phyloP scores from a whole-genome alignment of 2,888 invertebrate species.

The Dryocosmus kuriphilus region DNA sequence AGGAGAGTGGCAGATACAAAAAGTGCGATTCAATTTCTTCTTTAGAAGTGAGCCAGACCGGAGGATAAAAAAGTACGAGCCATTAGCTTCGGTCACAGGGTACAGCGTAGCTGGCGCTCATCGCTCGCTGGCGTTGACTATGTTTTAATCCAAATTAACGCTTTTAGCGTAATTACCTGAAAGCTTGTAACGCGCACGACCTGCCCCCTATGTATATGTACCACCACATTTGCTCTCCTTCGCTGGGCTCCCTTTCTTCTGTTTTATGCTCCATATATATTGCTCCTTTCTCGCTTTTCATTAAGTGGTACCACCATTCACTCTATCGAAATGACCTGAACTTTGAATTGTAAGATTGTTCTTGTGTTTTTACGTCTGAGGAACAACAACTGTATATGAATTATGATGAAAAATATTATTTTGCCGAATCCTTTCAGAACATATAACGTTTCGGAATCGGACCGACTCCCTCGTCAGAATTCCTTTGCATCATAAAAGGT shows the following conservation, averaged over 20 bases:
- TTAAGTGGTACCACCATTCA: conserved; percentile 21
- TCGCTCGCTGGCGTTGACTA: conserved; percentile 64
- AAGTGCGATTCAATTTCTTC: conserved; percentile 53
- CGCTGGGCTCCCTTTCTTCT: conserved; percentile 11
- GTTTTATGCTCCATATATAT: conserved; percentile 25
- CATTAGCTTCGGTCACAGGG: conserved; percentile 54
- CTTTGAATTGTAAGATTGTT: too few relatives aligned
- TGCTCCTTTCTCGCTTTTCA: conserved; percentile 20
- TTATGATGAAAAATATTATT: too few relatives aligned
- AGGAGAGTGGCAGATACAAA: conserved; percentile 49
- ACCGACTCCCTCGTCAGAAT: too few relatives aligned
- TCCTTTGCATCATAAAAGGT: too few relatives aligned
- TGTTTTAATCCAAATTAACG: conserved; percentile 75
- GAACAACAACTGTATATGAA: too few relatives aligned
- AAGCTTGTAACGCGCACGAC: conserved; percentile 65
- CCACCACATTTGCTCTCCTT: conserved; percentile 17
- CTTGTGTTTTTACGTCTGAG: too few relatives aligned
- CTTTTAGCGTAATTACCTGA: conserved; percentile 74
- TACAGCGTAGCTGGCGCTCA: conserved; percentile 58
- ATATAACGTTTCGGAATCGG: too few relatives aligned
- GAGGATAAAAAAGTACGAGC: conserved; percentile 51
- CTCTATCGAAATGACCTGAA: conserved; percentile 8
- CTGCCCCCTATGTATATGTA: conserved; percentile 53
- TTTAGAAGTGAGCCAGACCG: conserved; percentile 43
- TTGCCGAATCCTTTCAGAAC: too few relatives aligned